Base-by-base conservation (phyloP, 1,140 invertebrate genomes). In the Centruroides sculpturatus region DNA sequence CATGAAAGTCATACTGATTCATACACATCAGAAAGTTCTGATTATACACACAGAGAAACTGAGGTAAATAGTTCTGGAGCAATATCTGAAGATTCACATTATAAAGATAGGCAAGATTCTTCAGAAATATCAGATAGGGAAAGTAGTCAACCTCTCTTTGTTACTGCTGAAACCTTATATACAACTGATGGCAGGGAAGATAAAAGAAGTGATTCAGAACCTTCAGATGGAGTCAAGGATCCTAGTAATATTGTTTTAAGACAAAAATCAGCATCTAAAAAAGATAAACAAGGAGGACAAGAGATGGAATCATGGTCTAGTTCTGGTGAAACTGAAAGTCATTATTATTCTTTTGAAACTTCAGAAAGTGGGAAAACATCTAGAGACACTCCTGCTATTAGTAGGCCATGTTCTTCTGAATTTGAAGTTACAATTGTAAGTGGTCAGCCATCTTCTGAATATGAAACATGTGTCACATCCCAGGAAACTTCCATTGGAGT, bases 271-370 rank as follows among this genome's bases (percentile, higher is more conserved):
- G 23, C 23, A 23, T 41, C 35, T 13, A 56, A 35, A 56, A 47
- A 56, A 56, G 55, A 56, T 10, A 56, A 56, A 56, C 46, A 41
- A 34, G 34, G 12, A 8, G 35, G 13, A n/a, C 13, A 36, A n/a
- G 56, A 64, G 48, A 55, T 60, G 49, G 86, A 89, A 73, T 74
- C 81, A 35, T 86, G 83, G 72, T 91, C 88, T 0, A 91, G 88
- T 75, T 91, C 89, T n/a, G 81, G 87, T 54, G 62, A 65, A 47
- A 62, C 53, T 41, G 88, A 89, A 67, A 92, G 88, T 71, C 85
- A 86, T 67, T 92, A 91, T 72, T 87, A 89, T 62, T 91, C 88
- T 58, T 89, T 87, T 72, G 89, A 91, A 68, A 83, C 84, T 9
- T 75, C 72, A 23, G 74, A 77, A 57, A 75, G 71, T 47, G 82